Conservation (phyloP, 2,113 vertebrate genomes). For the Rhegmatorhina hoffmannsi region DNA sequence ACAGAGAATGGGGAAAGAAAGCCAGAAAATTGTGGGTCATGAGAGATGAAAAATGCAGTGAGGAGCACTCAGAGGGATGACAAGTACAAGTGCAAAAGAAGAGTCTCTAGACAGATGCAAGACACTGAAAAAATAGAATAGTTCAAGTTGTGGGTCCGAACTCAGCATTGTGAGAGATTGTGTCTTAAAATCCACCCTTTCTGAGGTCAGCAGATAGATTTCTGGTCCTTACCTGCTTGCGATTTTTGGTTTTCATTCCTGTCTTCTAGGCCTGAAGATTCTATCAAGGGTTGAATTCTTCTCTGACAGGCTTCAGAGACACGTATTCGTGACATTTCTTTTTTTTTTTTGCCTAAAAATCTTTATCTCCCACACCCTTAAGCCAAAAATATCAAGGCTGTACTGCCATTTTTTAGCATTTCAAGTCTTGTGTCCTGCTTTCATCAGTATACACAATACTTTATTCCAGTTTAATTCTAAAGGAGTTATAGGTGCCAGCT, state of each 20-base stretch:
- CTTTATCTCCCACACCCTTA: background rate
- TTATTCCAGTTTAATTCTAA: background rate
- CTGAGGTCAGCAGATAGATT: background rate
- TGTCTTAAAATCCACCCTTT: background rate
- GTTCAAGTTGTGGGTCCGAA: background rate
- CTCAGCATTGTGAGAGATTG: background rate
- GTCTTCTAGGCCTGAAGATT: background rate
- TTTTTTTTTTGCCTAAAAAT: background rate
- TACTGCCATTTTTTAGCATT: background rate
- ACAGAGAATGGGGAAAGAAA: background rate
- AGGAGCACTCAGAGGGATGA: background rate
- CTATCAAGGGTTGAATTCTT: background rate
- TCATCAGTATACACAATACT: background rate
- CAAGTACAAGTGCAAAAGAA: background rate
- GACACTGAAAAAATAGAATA: background rate
- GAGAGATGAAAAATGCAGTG: background rate
- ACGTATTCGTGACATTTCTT: rapidly evolving
- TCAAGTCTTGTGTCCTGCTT: background rate
- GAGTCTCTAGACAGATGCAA: background rate
- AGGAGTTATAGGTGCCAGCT: background rate
- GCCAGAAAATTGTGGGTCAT: background rate
- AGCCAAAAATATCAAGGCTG: background rate
- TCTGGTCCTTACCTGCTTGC: background rate
- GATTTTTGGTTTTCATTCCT: background rate
- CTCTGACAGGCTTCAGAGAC: background rate